Evolutionary conservation across 2,113 vertebrate genomes (phyloP), one percentile per base, ranked within the genome.

Genomic region (Nothobranchius furzeri): DNA sequence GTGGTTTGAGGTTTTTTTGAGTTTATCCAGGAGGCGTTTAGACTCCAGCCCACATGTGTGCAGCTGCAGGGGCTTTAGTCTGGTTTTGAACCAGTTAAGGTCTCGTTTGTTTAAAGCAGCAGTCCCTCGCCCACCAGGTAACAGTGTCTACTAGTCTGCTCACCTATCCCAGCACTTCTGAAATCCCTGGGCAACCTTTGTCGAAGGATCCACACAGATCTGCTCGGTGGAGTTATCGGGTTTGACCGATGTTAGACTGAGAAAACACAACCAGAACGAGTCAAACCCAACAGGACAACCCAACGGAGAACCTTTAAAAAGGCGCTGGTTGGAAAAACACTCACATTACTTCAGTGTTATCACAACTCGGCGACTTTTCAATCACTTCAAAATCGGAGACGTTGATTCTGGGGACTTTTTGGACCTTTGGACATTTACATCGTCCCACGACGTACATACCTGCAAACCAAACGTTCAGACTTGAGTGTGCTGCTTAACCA

Each of bases 141-240:
- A 25, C 10, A 1, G 6, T 43, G 1, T 7, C 48, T 53, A 42
- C 10, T 5, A 4, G 46, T 47, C 1, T 12, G 10, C 52, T 68
- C 79, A 92, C 93, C 66, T 88, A n/a, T 85, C 65, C 93, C 93
- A 94, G 81, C 92, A 93, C 3, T 2, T 57, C 10, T 84, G 4
- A 30, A 91, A 81, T 8, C 50, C 55, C 25, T 40, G 62, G 48
- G 68, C 89, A 64, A 86, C 49, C 24, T 6, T 58, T 1, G 67
- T 66, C 0, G 42, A 45, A 2, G 85, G 67, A 58, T 73, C 64
- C 12, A 94, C 13, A 35, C 93, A 94, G 54, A 54, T 0, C n/a
- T n/a, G 3, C 0, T 51, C 1, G 0, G 64, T 81, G 13, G 24
- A 12, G 51, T 70, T 79, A 30, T 70, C 40, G 0, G 47, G 0